A percentile compares a stretch with the other conserved stretches of the same genome.
These are phyloP conservation scores for Peromyscus californicus DNA, from an alignment of 2,113 vertebrate species.

Conservation along the genomic window DNA sequence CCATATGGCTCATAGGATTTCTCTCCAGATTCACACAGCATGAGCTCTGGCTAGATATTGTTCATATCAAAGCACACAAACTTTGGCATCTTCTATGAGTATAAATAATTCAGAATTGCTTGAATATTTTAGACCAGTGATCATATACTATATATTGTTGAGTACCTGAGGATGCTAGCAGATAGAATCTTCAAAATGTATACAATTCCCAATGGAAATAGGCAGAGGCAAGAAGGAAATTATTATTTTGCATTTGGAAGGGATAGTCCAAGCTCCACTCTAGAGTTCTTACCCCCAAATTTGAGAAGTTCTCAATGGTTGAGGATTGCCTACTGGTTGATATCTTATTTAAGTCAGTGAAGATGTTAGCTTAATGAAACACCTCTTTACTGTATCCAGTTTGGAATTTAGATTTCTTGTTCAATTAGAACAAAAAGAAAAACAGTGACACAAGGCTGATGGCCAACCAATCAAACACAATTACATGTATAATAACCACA, in stretches of 20 bases:
- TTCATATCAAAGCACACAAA: constrained; percentile 63
- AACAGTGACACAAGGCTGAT: neutral
- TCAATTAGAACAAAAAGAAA: constrained; percentile 14
- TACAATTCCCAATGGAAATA: constrained; percentile 55
- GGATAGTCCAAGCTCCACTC: neutral
- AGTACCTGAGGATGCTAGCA: constrained; percentile 58
- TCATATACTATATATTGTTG: constrained; percentile 49
- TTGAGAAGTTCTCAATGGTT: neutral
- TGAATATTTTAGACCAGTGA: constrained; percentile 76
- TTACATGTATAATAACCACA: too few relatives aligned
- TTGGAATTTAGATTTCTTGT: constrained; percentile 46
- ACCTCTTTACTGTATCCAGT: neutral
- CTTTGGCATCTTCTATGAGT: constrained; percentile 56
- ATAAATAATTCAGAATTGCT: constrained; percentile 75
- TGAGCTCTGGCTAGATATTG: neutral
- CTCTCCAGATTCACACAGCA: constrained; percentile 23
- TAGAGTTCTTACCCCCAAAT: neutral
- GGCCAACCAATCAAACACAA: neutral
- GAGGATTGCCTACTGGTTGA: neutral
- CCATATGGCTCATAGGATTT: constrained; percentile 47
- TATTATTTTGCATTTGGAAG: constrained; percentile 24
- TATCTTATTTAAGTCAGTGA: neutral
- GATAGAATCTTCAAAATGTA: constrained; percentile 20
- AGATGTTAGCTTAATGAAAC: neutral
- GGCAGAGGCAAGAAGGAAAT: constrained; percentile 22